A percentile compares a stretch with the other conserved stretches of the same genome.
phyloP scores from a whole-genome alignment of 1,140 invertebrate species.

The Drosophila mayri region DNA sequence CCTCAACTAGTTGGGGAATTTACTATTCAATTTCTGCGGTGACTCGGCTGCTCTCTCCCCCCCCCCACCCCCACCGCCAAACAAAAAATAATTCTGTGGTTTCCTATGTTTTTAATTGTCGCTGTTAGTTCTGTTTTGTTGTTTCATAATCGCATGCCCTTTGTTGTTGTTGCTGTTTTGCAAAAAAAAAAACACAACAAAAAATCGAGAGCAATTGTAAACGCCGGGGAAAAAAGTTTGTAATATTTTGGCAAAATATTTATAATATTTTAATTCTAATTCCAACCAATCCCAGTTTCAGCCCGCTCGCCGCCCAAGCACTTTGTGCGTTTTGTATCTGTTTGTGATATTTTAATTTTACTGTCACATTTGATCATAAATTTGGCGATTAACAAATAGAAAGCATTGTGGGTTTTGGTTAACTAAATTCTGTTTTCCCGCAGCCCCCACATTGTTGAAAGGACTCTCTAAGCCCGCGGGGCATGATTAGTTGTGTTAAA shows the following conservation, averaged over 20 bases:
- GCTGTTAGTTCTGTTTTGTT: constrained; percentile 36
- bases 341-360: constrained; percentile 80
- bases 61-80: background rate
- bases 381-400: constrained; percentile 77
- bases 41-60: constrained; percentile 8
- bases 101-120: constrained; percentile 77
- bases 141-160: constrained; percentile 63
- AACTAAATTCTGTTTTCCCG: constrained; percentile 18
- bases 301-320: constrained; percentile 36
- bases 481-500: constrained; percentile 36
- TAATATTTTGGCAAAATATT: constrained; percentile 80
- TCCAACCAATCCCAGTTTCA: constrained; percentile 63
- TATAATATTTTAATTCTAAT: constrained; percentile 84
- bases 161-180: constrained; percentile 61
- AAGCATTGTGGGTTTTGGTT: constrained; percentile 18
- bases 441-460: constrained; percentile 16
- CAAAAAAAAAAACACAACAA: constrained; percentile 19
- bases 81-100: constrained; percentile 68
- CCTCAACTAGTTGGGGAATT: constrained; percentile 55
- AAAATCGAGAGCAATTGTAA: constrained; percentile 33
- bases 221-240: constrained; percentile 34
- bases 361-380: constrained; percentile 81
- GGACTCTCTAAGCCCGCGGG: constrained; percentile 8
- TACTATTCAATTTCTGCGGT: constrained; percentile 41
- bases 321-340: constrained; percentile 61